Conservation (phyloP, 2,888 invertebrate genomes). For the Drosophila recens region DNA sequence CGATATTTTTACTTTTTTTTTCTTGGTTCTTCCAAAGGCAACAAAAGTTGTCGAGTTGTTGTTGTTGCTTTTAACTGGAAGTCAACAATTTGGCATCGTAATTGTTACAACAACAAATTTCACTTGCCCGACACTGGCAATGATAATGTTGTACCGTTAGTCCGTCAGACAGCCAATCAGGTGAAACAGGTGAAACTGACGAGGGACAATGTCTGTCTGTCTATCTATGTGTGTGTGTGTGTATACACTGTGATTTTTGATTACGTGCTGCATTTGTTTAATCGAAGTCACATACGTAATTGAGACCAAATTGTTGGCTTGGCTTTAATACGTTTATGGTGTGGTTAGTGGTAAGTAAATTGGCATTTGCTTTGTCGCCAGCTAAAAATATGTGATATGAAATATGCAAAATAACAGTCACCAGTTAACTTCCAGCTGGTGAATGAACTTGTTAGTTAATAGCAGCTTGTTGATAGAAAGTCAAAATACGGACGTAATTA, state of each 20-base stretch:
- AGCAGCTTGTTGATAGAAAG: slow-evolving; percentile 48
- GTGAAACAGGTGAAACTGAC: slow-evolving; percentile 63
- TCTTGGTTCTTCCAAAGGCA: slow-evolving; percentile 8
- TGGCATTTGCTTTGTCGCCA: slow-evolving; percentile 25
- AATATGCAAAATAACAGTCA: slow-evolving; percentile 65
- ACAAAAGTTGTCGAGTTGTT: slow-evolving; percentile 11
- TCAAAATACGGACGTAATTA: slow-evolving; percentile 40
- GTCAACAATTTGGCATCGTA: slow-evolving; percentile 60
- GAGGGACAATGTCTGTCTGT: slow-evolving; percentile 4
- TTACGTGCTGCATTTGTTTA: slow-evolving; percentile 74
- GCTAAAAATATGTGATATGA: slow-evolving; percentile 39
- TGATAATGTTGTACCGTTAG: slow-evolving; percentile 73
- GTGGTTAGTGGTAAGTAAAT: slow-evolving; percentile 43
- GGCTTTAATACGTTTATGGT: slow-evolving; percentile 30
- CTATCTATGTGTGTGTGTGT: not conserved
- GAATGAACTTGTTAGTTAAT: slow-evolving; percentile 60
- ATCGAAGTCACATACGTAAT: slow-evolving; percentile 59
- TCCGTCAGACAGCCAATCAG: slow-evolving; percentile 51
- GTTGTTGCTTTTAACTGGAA: slow-evolving; percentile 45
- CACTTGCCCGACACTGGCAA: slow-evolving; percentile 60
- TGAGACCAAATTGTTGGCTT: slow-evolving; percentile 60
- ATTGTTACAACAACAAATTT: slow-evolving; percentile 66
- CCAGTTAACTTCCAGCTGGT: slow-evolving; percentile 33
- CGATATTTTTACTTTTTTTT: not conserved
- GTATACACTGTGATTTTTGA: slow-evolving; percentile 55